Base-by-base conservation (phyloP, 2,113 vertebrate genomes). In the Saimiri boliviensis region DNA sequence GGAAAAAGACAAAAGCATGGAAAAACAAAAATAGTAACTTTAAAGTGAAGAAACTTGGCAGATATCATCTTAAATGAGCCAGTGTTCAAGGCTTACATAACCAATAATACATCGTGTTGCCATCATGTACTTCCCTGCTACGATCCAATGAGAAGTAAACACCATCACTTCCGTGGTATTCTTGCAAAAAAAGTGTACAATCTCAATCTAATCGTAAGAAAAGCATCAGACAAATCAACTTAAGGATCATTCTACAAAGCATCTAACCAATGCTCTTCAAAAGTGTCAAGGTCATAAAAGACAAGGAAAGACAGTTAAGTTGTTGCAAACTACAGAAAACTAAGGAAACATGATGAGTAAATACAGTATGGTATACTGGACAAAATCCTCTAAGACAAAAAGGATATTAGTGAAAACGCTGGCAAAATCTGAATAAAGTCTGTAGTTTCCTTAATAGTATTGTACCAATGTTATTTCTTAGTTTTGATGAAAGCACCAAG, bases 391-490 rank as follows among this genome's bases (percentile, higher is more conserved):
- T 49, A 49, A 73, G 21, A 83, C 17, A 10, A 82, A 85, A 63
- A 87, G 32, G 12, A 63, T 17, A 35, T 56, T 42, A 81, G 63
- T 40, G 73, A 79, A 96, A 95, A 93, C 8, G 6, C 37, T 80
- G 25, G 42, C 13, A 37, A 92, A 96, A 92, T 91, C 8, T 56
- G 37, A 95, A 92, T 66, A 32, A 89, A 94, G 23, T 30, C 91
- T 91, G 1, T 25, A 80, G 49, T 68, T 79, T 49, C 68, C 58
- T 87, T 88, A 86, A 54, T 1, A 85, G 17, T 45, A 92, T 2
- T 49, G 9, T 60, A 56, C 12, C n/a, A 85, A 49, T 70, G n/a
- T 30, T 63, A 54, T 49, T 68, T 54, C 23, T 92, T 80, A 74
- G 37, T 87, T 95, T 52, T 93, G 35, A 91, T 80, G 45, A 60